These are phyloP conservation scores for Cuniculus paca DNA, from an alignment of 2,797 vertebrate species.

Conservation along the genomic window DNA sequence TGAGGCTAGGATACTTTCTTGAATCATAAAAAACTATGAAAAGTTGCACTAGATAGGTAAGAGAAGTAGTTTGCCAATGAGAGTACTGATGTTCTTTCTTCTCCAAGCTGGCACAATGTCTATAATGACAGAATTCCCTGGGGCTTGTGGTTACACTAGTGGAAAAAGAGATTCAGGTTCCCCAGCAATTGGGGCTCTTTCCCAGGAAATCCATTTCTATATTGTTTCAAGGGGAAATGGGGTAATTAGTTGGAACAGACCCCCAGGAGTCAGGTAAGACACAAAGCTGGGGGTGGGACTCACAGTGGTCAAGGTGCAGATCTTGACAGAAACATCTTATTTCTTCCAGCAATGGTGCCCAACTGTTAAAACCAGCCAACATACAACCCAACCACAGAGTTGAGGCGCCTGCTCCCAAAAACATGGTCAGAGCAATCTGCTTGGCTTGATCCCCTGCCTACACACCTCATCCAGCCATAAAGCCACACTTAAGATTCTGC, in stretches of 20 bases:
- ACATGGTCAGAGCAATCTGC: background rate
- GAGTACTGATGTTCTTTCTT: background rate
- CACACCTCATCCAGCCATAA: accelerated
- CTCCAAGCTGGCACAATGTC: background rate
- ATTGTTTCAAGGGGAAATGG: background rate
- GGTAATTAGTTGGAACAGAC: background rate
- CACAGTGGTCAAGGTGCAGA: background rate
- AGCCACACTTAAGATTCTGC: background rate
- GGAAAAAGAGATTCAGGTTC: background rate
- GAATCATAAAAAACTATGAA: background rate
- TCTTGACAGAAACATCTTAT: background rate
- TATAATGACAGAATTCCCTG: background rate
- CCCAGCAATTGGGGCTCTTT: background rate
- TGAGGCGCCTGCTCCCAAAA: background rate
- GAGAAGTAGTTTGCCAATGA: background rate
- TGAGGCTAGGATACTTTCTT: background rate
- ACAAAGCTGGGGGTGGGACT: background rate
- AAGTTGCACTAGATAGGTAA: background rate
- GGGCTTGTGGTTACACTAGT: background rate
- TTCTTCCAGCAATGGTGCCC: too few relatives aligned
- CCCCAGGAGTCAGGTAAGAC: background rate
- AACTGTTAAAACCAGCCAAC: background rate
- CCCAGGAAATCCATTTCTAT: background rate
- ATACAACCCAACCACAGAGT: background rate
- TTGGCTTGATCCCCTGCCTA: background rate